Evolutionary conservation across 2,888 invertebrate genomes (phyloP), one percentile per base, ranked within the genome.

Genomic region (Dioctria rufipes): DNA sequence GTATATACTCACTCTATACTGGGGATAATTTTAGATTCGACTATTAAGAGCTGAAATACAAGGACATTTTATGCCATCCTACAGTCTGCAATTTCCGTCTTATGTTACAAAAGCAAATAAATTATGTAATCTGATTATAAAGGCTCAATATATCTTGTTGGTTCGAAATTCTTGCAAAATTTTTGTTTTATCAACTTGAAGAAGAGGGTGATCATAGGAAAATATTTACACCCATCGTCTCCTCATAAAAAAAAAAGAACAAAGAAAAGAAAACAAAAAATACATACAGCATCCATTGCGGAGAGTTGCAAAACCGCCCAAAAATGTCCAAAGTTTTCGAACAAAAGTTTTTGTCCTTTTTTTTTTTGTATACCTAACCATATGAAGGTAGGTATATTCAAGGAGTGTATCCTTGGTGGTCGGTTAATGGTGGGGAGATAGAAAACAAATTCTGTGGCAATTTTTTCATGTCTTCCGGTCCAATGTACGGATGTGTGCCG

Each of bases 71-170:
- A n/a, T 4, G n/a, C 54, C n/a, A 54, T 54, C 11, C 54, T 46
- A 46, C 49, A 46, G 5, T n/a, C 54, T 11, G 54, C 54, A 51
- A 51, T 69, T 69, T 69, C 51, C 69, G 51, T 8, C 43, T 67
- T 46, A 37, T 25, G 67, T 37, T 67, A 49, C 49, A 40, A 46
- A 13, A n/a, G 6, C 54, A 37, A 43, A 69, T 69, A 69, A 69
- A 69, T 69, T 69, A 69, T 46, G 5, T 69, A 69, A 69, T 69
- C 69, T 51, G 69, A 69, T 69, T 69, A 69, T 39, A 69, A 69
- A 51, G 51, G 37, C 5, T 51, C 51, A 69, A 69, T 51, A 69
- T 69, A 69, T 69, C 51, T 69, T 51, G 11, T 49, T 39, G 11
- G 39, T 9, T 39, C 69, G 9, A 51, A 51, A 51, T 54, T 25